phyloP scores from a whole-genome alignment of 2,113 vertebrate genomes.

The Oreochromis niloticus region DNA sequence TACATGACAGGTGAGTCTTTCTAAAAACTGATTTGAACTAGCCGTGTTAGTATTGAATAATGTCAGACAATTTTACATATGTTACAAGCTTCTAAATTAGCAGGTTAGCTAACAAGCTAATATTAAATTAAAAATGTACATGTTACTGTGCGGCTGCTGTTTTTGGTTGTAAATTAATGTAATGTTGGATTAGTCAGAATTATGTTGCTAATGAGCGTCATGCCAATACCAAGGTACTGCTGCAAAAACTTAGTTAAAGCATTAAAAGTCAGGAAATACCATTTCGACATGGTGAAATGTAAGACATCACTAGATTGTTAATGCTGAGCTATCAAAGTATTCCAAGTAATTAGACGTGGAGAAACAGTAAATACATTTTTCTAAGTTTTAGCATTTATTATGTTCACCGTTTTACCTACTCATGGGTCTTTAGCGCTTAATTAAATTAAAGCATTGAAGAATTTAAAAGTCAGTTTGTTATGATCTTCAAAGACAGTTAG shows the following conservation, averaged over 20 bases:
- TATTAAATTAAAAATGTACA: not conserved
- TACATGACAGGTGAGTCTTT: conserved; percentile 87
- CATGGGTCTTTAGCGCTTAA: not conserved
- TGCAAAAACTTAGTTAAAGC: not conserved
- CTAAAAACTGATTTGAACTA: not conserved
- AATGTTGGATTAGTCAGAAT: not conserved
- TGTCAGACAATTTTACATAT: not conserved
- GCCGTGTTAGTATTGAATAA: not conserved
- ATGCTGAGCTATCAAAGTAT: not conserved
- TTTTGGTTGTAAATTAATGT: rapidly evolving
- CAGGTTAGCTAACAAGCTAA: not conserved
- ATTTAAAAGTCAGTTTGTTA: not conserved
- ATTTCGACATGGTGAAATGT: not conserved
- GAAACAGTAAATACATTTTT: not conserved
- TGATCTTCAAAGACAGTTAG: not conserved
- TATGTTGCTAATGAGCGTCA: too few relatives aligned
- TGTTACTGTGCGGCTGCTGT: not conserved
- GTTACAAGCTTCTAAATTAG: not conserved
- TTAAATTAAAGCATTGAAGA: not conserved
- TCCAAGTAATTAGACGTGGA: not conserved
- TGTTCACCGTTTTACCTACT: not conserved
- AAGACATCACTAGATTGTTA: not conserved
- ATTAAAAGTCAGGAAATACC: not conserved
- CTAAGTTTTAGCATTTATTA: not conserved
- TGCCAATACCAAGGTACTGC: not conserved